These are phyloP conservation scores for Hydractinia symbiolongicarpus DNA, from an alignment of 30 jellyfish, hydroid and myxozoan species.

Conservation along the genomic window DNA sequence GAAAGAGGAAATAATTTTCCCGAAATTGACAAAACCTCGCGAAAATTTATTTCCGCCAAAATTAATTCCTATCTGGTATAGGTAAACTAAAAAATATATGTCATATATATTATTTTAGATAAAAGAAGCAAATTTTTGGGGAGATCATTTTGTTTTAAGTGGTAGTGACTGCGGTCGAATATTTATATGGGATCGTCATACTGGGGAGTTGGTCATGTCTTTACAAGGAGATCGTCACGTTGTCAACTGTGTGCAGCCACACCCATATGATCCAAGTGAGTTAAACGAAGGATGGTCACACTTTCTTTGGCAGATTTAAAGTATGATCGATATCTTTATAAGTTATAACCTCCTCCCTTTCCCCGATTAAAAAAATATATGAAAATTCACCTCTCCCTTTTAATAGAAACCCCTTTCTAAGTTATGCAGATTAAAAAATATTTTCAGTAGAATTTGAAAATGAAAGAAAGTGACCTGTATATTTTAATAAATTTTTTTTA, in stretches of 20 bases:
- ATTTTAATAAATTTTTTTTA: too few relatives aligned
- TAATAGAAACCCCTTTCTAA: too few relatives aligned
- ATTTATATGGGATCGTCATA: constrained; percentile 72
- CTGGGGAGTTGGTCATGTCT: constrained; percentile 46
- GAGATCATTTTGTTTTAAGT: constrained; percentile 56
- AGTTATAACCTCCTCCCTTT: background rate
- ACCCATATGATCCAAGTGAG: constrained; percentile 80
- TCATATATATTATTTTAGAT: constrained; percentile 28
- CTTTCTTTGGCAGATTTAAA: background rate
- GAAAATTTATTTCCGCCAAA: too few relatives aligned
- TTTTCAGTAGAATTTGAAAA: too few relatives aligned
- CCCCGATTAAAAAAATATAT: background rate
- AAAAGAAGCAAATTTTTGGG: constrained; percentile 87
- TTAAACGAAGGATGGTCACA: background rate
- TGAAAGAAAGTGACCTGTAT: too few relatives aligned
- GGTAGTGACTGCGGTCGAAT: constrained; percentile 95
- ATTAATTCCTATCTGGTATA: too few relatives aligned
- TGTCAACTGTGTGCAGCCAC: constrained; percentile 86
- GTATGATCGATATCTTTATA: background rate
- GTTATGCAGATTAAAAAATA: too few relatives aligned
- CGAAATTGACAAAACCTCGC: too few relatives aligned
- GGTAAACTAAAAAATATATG: too few relatives aligned
- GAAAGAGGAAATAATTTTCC: too few relatives aligned
- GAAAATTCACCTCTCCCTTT: too few relatives aligned
- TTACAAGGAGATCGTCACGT: constrained; percentile 78